Evolutionary conservation across 2,113 vertebrate species (phyloP).

Genomic region (Cnemophilus loriae): DNA sequence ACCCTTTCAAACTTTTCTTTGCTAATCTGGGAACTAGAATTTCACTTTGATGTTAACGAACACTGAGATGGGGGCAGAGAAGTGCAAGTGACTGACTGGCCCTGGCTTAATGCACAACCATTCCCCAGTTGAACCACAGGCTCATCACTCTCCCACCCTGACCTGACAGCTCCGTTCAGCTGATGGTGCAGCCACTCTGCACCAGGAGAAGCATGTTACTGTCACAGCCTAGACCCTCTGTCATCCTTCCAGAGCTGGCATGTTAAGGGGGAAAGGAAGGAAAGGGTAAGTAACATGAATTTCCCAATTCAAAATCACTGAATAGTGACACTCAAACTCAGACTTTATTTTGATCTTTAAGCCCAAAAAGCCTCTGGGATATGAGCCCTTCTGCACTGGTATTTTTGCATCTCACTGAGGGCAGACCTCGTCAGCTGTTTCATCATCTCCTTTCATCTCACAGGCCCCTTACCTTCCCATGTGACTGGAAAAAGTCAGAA

Average conservation of each 20-base stretch:
- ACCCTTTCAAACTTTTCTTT: not conserved
- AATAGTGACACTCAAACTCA: not conserved
- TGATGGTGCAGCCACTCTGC: not conserved
- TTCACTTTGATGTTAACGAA: not conserved
- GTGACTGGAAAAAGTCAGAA: not conserved
- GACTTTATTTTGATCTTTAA: not conserved
- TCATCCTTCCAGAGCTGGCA: not conserved
- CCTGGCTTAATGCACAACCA: not conserved
- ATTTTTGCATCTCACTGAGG: not conserved
- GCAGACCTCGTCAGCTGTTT: not conserved
- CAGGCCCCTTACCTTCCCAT: not conserved
- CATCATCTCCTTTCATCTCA: not conserved
- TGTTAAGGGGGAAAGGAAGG: not conserved
- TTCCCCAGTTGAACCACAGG: not conserved
- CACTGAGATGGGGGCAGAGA: not conserved
- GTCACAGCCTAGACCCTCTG: not conserved
- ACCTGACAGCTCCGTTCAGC: fast-evolving
- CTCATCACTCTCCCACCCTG: not conserved
- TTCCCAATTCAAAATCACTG: not conserved
- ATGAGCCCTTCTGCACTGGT: not conserved
- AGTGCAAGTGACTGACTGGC: not conserved
- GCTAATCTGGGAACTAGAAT: not conserved
- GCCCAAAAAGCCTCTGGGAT: not conserved
- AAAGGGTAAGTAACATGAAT: not conserved
- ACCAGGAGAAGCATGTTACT: not conserved